Conservation (phyloP, 2,888 invertebrate species). For the Euspilapteryx auroguttella region DNA sequence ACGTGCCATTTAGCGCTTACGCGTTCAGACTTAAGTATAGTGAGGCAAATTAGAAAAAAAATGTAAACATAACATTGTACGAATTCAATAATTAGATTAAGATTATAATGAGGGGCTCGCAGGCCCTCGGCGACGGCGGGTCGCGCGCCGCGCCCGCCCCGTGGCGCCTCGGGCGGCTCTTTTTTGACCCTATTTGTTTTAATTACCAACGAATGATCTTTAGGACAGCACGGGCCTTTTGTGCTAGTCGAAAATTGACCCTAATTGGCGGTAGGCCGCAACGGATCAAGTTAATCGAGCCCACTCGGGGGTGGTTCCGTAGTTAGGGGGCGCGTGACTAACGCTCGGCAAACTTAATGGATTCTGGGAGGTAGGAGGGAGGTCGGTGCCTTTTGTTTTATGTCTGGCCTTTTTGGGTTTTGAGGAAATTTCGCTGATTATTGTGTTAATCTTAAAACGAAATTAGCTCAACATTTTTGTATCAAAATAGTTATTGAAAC, state of each 20-base stretch:
- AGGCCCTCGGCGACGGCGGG: conserved; percentile 42
- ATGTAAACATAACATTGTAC: conserved; percentile 60
- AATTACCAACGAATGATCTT: conserved; percentile 52
- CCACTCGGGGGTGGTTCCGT: conserved; percentile 4
- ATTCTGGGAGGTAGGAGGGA: conserved; percentile 1
- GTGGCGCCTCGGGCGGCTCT: conserved; percentile 51
- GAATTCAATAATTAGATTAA: conserved; percentile 62
- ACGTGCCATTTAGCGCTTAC: conserved; percentile 61
- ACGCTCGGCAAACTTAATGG: conserved; percentile 2
- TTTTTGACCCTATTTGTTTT: conserved; percentile 60
- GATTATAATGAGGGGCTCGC: conserved; percentile 51
- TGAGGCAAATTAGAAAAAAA: conserved; percentile 55
- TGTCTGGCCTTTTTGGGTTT: too few species aligned
- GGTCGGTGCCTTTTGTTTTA: too few species aligned
- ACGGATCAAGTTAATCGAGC: conserved; percentile 19
- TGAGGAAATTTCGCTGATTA: too few species aligned
- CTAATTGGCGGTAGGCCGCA: conserved; percentile 42
- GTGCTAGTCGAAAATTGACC: conserved; percentile 44
- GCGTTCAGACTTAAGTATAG: conserved; percentile 54
- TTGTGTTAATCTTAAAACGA: too few species aligned
- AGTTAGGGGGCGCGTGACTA: conserved; percentile 3
- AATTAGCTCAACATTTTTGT: too few species aligned
- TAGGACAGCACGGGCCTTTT: conserved; percentile 44
- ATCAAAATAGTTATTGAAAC: too few species aligned
- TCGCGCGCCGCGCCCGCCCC: conserved; percentile 35